A percentile compares a stretch with the other conserved stretches of the same genome.
Evolutionary conservation across 2,113 vertebrate genomes (phyloP).

Genomic region (Parus major): DNA sequence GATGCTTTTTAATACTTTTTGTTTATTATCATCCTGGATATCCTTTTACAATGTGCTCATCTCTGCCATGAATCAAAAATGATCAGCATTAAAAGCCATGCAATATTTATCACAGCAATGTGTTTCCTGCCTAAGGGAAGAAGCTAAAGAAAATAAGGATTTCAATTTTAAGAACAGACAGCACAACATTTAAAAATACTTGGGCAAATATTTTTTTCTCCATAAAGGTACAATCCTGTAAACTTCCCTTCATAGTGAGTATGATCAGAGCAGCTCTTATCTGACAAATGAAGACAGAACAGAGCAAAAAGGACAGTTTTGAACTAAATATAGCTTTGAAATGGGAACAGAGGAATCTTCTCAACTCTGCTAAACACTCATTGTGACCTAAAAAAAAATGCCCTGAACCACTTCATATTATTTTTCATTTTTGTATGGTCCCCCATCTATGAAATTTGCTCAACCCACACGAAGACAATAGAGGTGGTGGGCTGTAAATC

Average conservation of each 20-base stretch:
- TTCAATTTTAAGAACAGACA: neutral
- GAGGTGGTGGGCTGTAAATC: neutral
- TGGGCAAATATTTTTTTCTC: neutral
- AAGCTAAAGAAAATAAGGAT: neutral
- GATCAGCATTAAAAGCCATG: constrained; percentile 8
- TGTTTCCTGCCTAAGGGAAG: neutral
- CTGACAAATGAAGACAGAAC: neutral
- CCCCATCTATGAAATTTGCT: neutral
- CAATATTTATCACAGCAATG: neutral
- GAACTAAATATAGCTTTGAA: neutral
- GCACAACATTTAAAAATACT: neutral
- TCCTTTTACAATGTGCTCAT: neutral
- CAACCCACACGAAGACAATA: neutral
- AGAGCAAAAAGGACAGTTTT: neutral
- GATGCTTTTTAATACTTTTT: constrained; percentile 20
- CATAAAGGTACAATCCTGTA: neutral
- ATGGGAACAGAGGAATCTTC: neutral
- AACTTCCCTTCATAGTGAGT: neutral
- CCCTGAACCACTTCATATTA: neutral
- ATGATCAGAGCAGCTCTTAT: neutral
- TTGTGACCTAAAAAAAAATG: neutral
- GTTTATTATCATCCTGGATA: neutral
- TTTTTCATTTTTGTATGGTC: neutral
- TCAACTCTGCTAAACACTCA: neutral
- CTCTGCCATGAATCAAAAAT: neutral